A percentile compares a stretch with the other conserved stretches of the same genome.
phyloP scores from a whole-genome alignment of 2,888 invertebrate genomes.

The Drosophila cognata region DNA sequence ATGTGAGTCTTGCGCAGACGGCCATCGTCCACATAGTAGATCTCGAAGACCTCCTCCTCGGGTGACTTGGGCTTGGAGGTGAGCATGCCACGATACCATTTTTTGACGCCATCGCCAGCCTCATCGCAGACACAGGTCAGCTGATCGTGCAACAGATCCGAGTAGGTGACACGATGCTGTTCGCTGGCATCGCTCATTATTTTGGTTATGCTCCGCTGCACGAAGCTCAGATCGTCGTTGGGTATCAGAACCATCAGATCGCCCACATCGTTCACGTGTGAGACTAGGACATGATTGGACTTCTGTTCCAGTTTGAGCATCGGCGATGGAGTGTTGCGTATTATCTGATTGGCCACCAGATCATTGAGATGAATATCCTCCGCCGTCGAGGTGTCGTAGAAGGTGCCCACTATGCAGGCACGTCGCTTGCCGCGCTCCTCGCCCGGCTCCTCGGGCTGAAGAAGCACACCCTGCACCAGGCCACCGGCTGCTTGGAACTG shows the following conservation, averaged over 20 bases:
- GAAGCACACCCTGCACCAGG: slow-evolving; percentile 43
- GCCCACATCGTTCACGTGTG: slow-evolving; percentile 82
- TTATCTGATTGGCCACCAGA: slow-evolving; percentile 87
- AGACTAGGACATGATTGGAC: slow-evolving; percentile 79
- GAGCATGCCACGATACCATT: slow-evolving; percentile 86
- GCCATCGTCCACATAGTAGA: slow-evolving; percentile 87
- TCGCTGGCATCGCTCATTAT: slow-evolving; percentile 66
- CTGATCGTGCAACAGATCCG: slow-evolving; percentile 82
- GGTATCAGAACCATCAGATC: slow-evolving; percentile 82
- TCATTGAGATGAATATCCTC: slow-evolving; percentile 89
- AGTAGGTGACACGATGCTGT: slow-evolving; percentile 74
- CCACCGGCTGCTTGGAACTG: slow-evolving; percentile 68
- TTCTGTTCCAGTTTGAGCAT: slow-evolving; percentile 78
- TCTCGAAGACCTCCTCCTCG: slow-evolving; percentile 84
- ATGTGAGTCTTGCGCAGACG: slow-evolving; percentile 84
- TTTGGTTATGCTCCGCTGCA: slow-evolving; percentile 72
- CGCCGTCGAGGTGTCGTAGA: slow-evolving; percentile 88
- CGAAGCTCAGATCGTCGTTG: slow-evolving; percentile 81
- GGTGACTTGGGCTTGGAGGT: slow-evolving; percentile 80
- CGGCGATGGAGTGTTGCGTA: slow-evolving; percentile 81
- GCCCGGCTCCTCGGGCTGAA: not conserved
- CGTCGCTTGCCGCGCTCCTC: slow-evolving; percentile 29
- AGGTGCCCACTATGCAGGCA: slow-evolving; percentile 86
- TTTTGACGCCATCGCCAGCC: slow-evolving; percentile 60
- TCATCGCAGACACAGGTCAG: slow-evolving; percentile 86